A percentile compares a stretch with the other conserved stretches of the same genome.
These are phyloP conservation scores for Anoplophora glabripennis DNA, from an alignment of 1,140 invertebrate species.

Conservation along the genomic window DNA sequence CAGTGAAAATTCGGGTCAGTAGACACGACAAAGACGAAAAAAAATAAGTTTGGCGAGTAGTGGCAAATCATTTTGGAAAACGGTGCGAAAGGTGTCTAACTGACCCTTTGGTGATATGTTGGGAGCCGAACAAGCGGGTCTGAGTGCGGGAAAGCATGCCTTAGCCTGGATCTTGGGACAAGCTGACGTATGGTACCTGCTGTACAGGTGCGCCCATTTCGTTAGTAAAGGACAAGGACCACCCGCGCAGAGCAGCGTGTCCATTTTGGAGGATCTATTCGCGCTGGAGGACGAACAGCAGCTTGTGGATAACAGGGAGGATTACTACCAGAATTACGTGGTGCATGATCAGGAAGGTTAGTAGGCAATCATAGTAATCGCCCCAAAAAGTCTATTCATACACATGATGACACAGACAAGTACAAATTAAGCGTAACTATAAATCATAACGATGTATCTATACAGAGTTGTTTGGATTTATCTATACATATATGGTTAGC, in stretches of 20 bases:
- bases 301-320: slow-evolving; percentile 33
- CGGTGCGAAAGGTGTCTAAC: no score
- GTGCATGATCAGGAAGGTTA: background rate
- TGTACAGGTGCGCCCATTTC: slow-evolving; percentile 53
- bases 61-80: no score
- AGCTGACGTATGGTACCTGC: slow-evolving; percentile 50
- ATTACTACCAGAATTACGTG: slow-evolving; percentile 15
- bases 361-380: background rate
- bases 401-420: no score
- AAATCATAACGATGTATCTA: no score
- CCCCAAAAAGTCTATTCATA: no score
- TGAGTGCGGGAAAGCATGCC: slow-evolving; percentile 48
- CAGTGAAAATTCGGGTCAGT: no score
- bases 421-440: no score
- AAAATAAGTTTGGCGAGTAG: no score
- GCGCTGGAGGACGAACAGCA: slow-evolving; percentile 51
- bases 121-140: slow-evolving; percentile 35
- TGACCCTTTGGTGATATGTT: slow-evolving; percentile 32
- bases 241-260: slow-evolving; percentile 44
- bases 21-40: no score
- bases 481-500: no score
- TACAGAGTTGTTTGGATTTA: no score
- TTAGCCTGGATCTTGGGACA: slow-evolving; percentile 51
- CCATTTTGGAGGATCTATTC: slow-evolving; percentile 53
- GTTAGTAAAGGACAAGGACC: slow-evolving; percentile 50